These are phyloP conservation scores for Bufotes viridis DNA, from an alignment of 2,797 vertebrate genomes.

Conservation along the genomic window DNA sequence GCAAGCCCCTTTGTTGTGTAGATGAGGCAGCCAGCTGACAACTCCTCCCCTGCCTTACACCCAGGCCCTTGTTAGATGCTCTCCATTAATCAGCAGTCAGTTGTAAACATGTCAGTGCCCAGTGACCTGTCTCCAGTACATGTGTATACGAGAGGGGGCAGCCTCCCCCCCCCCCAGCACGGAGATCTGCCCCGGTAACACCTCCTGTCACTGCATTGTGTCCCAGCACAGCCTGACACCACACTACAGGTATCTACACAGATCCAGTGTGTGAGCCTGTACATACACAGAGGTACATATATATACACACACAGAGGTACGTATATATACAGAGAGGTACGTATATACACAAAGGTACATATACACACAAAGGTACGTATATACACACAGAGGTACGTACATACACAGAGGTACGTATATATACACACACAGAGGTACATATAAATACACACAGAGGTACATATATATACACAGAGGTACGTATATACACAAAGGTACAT, in stretches of 20 bases:
- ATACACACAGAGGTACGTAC: too few relatives aligned
- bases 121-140: neutral
- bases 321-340: too few relatives aligned
- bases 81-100: neutral
- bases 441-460: too few relatives aligned
- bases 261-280: neutral
- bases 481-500: too few relatives aligned
- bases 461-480: too few relatives aligned
- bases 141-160: too few relatives aligned
- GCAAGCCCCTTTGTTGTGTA: neutral
- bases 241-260: neutral
- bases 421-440: too few relatives aligned
- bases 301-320: too few relatives aligned
- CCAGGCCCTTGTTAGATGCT: conserved; percentile 37
- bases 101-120: neutral
- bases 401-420: too few relatives aligned
- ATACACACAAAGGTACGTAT: too few relatives aligned
- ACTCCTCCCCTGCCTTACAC: conserved; percentile 29
- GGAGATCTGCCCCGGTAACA: neutral
- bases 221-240: neutral
- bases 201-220: neutral
- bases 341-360: too few relatives aligned
- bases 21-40: conserved; percentile 1
- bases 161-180: neutral
- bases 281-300: too few relatives aligned